Evolutionary conservation across 2,113 vertebrate genomes (phyloP), one percentile per base, ranked within the genome.

Genomic region (Gyps fulvus): DNA sequence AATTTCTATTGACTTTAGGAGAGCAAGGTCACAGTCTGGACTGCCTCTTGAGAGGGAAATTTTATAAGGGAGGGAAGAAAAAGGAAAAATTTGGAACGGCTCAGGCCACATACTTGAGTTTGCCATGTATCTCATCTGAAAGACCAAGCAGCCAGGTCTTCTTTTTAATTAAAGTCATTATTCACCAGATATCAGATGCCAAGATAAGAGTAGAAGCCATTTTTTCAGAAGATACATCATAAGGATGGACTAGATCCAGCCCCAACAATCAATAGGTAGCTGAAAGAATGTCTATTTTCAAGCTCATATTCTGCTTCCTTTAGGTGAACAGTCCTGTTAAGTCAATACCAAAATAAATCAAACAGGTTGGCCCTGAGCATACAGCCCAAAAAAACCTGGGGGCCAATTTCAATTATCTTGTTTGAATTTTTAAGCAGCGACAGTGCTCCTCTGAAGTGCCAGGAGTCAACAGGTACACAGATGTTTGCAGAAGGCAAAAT

Each of bases 231-330:
- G 89, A 70, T 94, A 66, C 87, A 91, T 97, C 95, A 87, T 92
- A 97, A 96, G 76, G 88, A 97, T 95, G 92, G 92, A 97, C 55
- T 29, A 59, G 69, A 84, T 43, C 90, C 91, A 95, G 84, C 95
- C 93, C 70, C 87, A 96, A 86, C 50, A 8, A 98, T 97, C 98
- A 98, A 97, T 94, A 95, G 34, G 82, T 87, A 97, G 95, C 93
- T 97, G 85, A 96, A 96, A 93, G 90, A 87, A 97, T 91, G 36
- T 61, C 83, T 89, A 2, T 88, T 95, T 95, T 77, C 89, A 86
- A 93, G n/a, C 54, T 55, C 73, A 80, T 43, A 93, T 50, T 23
- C 78, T 13, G 7, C 58, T 93, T 83, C 42, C 62, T 87, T 83
- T 38, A 63, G 20, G 70, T 88, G 82, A 91, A 47, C 29, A 55